Base-by-base conservation (phyloP, 2,888 invertebrate species). In the Leptopterna dolabrata region DNA sequence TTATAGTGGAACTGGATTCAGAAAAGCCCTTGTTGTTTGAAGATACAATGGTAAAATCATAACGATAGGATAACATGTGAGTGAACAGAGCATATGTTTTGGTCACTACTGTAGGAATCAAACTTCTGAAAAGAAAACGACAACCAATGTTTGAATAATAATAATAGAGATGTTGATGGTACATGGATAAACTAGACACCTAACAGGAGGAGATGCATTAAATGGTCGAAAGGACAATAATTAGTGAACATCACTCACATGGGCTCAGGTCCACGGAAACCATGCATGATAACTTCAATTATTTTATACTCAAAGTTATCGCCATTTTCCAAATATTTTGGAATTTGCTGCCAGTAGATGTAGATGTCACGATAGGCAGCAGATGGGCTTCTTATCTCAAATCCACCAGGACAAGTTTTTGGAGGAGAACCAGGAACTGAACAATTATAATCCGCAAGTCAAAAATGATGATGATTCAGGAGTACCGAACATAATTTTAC, bases 301-400 rank as follows among this genome's bases (percentile, higher is more conserved):
- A 88, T 84, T 89, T 93, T 92, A 91, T 97, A 97, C 1, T 93
- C 93, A 90, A 97, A 96, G 90, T 95, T 93, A 7, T 94, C 94
- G 27, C 96, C 97, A 91, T 96, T 96, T 90, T 95, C 93, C 90
- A 95, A 93, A 91, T 94, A 93, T 73, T 93, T 93, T 27, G 94
- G 94, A 82, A 97, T 93, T 89, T 95, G 94, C 91, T 96, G 95
- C 97, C 97, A 97, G 91, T 96, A 97, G 29, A 97, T 92, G 91
- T 94, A 94, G 70, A 96, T 92, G 85, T 94, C 93, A 89, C 95
- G 93, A 88, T 93, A 93, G 24, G 88, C 84, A 9, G 80, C 51
- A 9, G 89, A 88, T 55, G 92, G 91, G 90, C 91, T 93, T 19
- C 92, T 90, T 89, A 92, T 92, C 91, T 95, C 94, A 91, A 96